Evolutionary conservation across 2,113 vertebrate genomes (phyloP), one percentile per base, ranked within the genome.

Genomic region (Platanista minor): DNA sequence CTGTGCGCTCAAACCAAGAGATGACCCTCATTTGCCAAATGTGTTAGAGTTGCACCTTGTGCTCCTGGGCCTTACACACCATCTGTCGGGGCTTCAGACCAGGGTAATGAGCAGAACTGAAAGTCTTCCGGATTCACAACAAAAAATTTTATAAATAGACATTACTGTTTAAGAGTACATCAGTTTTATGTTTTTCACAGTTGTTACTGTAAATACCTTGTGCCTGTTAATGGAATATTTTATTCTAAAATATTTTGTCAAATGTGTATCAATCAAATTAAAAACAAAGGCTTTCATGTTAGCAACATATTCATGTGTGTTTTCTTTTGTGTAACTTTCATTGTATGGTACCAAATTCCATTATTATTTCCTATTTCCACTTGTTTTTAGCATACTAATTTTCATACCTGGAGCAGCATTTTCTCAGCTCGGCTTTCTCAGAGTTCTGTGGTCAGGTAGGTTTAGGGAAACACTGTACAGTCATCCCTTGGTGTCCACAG

Each of bases 161-260:
- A 18, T 91, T 87, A 85, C 84, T 81, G 91, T 90, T 93, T 61
- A 52, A 83, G 62, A 94, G 33, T 62, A 43, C 14, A 6, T 62
- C 23, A 5, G 3, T 85, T 95, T 91, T 85, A 54, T 72, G 75
- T 96, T 89, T 96, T 90, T 87, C 57, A 95, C 21, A 80, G 39
- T 94, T 95, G 52, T 92, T 78, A 71, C 71, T 96, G 62, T 96
- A 97, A 96, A 97, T 97, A 97, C 41, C 64, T 95, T 69, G 62
- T 94, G 57, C 57, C 77, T 92, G 59, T 84, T 93, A 2, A 54
- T 96, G 91, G 71, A 33, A 96, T 86, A 86, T 90, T 97, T 91
- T 96, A 94, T 96, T 94, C 85, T 96, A 80, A 95, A 87, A 29
- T 94, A 94, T 89, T 97, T 97, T 96, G 97, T 97, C 84, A 96